Conservation (phyloP, 1,140 invertebrate genomes). For the Diachasma alloeum region DNA sequence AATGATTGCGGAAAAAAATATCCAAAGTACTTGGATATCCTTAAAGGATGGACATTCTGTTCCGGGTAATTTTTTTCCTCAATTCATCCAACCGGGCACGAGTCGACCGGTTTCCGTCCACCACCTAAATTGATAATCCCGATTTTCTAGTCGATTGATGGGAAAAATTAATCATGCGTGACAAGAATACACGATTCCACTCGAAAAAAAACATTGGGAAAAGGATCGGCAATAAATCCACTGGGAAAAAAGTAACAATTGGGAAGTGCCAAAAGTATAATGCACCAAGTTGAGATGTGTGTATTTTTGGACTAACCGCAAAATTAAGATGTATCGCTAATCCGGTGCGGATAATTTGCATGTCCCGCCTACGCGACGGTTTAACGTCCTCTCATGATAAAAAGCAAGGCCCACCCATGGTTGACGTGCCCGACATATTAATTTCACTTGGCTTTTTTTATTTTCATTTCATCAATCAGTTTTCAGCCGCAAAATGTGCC, state of each 20-base stretch:
- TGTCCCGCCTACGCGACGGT: slow-evolving; percentile 58
- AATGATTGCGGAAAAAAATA: too few species aligned
- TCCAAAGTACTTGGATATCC: too few species aligned
- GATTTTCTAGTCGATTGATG: background rate
- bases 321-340: slow-evolving; percentile 65
- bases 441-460: background rate
- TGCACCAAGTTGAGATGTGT: background rate
- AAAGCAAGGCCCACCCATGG: slow-evolving; percentile 48
- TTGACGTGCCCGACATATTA: slow-evolving; percentile 9
- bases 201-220: background rate
- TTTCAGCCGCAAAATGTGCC: background rate
- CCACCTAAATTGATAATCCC: too few species aligned
- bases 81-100: too few species aligned
- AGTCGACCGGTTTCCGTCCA: too few species aligned
- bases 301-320: slow-evolving; percentile 50
- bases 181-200: slow-evolving; percentile 4
- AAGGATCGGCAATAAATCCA: too few species aligned
- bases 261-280: background rate
- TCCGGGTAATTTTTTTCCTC: too few species aligned
- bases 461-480: background rate
- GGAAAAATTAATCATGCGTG: background rate
- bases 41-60: too few species aligned
- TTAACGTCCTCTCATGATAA: slow-evolving; percentile 31
- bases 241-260: background rate
- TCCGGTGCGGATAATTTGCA: slow-evolving; percentile 63